Conservation (phyloP, 23 tunicate species). For the Phallusia fumigata region DNA sequence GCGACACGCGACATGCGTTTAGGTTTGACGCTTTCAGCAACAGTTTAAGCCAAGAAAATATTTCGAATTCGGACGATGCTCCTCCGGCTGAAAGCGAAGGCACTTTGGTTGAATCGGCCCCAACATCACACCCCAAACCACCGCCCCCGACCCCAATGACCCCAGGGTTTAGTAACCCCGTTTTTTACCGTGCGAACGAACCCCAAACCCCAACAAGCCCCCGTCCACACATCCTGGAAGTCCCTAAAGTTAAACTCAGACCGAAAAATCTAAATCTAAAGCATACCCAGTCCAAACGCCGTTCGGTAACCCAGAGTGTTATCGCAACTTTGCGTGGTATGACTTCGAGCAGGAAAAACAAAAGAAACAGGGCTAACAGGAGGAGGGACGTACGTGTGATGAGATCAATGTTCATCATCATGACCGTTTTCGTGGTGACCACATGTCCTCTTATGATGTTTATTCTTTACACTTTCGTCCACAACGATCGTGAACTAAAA, state of each 20-base stretch:
- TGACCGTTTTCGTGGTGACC: constrained; percentile 54
- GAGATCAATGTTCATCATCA: constrained; percentile 57
- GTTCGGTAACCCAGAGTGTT: neutral
- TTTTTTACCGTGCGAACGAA: constrained; percentile 1
- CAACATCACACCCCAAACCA: neutral
- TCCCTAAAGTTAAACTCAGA: neutral
- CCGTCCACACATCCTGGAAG: neutral
- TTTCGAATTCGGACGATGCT: neutral
- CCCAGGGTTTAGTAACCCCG: constrained; percentile 2
- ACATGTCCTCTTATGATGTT: constrained; percentile 49
- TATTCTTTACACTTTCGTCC: constrained; percentile 37
- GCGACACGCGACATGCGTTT: neutral
- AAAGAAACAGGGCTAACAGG: constrained; percentile 21
- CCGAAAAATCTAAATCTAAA: neutral
- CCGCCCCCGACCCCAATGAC: neutral
- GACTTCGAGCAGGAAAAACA: neutral
- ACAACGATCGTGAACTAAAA: constrained; percentile 54
- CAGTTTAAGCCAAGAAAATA: neutral
- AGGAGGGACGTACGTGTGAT: constrained; percentile 43
- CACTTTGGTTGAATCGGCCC: neutral
- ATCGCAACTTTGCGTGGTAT: neutral
- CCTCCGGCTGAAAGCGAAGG: neutral
- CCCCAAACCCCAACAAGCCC: neutral
- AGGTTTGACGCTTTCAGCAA: neutral
- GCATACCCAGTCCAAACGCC: neutral